phyloP scores from a whole-genome alignment of 2,797 vertebrate species.

The Ambastaia sidthimunki region DNA sequence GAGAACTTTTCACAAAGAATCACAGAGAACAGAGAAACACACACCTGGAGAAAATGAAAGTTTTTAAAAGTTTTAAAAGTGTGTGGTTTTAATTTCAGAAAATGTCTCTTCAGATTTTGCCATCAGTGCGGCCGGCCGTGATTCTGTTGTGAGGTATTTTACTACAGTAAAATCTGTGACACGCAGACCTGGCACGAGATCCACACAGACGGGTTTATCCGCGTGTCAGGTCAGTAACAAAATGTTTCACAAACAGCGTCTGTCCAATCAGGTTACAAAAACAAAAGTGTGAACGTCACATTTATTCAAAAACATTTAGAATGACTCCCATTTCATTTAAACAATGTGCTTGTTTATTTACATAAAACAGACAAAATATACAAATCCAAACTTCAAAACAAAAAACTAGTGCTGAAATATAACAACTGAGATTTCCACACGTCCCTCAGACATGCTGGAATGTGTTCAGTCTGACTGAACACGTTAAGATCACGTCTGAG shows the following conservation, averaged over 20 bases:
- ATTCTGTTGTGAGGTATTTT: constrained; percentile 79
- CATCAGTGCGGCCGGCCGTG: constrained; percentile 82
- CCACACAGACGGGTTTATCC: constrained; percentile 79
- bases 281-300: too few relatives aligned
- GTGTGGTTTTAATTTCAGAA: constrained; percentile 64
- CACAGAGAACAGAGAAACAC: constrained; percentile 46
- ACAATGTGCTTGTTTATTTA: constrained; percentile 51
- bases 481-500: constrained; percentile 2
- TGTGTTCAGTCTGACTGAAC: constrained; percentile 25
- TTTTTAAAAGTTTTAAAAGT: neutral
- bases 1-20: too few relatives aligned
- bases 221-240: constrained; percentile 56
- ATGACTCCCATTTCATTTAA: constrained; percentile 12
- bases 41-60: neutral
- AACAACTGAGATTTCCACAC: neutral
- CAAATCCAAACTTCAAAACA: constrained; percentile 41
- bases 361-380: constrained; percentile 44
- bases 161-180: constrained; percentile 83
- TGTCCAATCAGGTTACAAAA: neutral
- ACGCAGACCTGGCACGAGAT: constrained; percentile 74
- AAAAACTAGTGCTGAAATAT: constrained; percentile 40
- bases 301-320: neutral
- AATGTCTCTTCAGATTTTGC: constrained; percentile 79
- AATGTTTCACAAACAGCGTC: too few relatives aligned
- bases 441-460: constrained; percentile 6